A percentile compares a stretch with the other conserved stretches of the same genome.
These are phyloP conservation scores for Salmo trutta DNA, from an alignment of 2,797 vertebrate genomes.

Conservation along the genomic window DNA sequence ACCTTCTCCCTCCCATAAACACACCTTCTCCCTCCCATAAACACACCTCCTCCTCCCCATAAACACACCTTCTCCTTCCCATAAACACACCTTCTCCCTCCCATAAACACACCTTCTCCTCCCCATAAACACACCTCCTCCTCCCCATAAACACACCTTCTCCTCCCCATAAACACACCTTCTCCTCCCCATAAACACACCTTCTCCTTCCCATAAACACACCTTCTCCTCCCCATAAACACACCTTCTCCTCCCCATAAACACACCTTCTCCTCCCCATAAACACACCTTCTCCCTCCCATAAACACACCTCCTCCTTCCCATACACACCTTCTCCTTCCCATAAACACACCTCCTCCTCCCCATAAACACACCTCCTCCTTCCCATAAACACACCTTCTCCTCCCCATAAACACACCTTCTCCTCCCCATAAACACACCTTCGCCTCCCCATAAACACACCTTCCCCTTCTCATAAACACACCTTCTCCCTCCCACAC, in stretches of 20 bases:
- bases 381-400: no score
- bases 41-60: constrained; percentile 17
- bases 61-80: not conserved
- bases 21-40: constrained; percentile 8
- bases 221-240: not conserved
- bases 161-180: not conserved
- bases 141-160: not conserved
- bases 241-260: not conserved
- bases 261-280: not conserved
- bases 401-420: no score
- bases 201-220: not conserved
- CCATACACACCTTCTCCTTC: constrained; percentile 6
- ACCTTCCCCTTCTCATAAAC: not conserved
- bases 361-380: not conserved
- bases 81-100: not conserved
- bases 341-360: not conserved
- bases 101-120: no score
- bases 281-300: not conserved
- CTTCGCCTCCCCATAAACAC: not conserved
- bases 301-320: constrained; percentile 3
- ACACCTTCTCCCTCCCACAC: not conserved
- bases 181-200: not conserved
- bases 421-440: not conserved
- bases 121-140: no score
- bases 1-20: constrained; percentile 6